Evolutionary conservation across 1,140 invertebrate genomes (phyloP).

Genomic region (Glomeris maerens): DNA sequence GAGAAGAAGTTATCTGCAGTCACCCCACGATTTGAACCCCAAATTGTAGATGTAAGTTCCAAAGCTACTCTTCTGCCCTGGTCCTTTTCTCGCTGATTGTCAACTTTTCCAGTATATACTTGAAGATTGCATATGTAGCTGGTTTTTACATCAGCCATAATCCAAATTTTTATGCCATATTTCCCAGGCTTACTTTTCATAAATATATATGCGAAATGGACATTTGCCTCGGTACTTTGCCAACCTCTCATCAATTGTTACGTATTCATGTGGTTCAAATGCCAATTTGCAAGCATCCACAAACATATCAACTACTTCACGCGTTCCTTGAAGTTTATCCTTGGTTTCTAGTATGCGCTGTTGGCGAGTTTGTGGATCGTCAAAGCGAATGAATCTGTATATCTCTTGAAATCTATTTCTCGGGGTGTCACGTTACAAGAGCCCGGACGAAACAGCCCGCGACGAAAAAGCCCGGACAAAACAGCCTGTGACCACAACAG

Average conservation of each 20-base stretch:
- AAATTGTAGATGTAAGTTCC: neutral
- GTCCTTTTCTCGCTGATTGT: neutral
- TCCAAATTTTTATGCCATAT: neutral
- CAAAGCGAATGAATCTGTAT: too few species aligned
- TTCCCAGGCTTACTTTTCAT: neutral
- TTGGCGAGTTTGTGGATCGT: too few species aligned
- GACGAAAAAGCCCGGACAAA: too few species aligned
- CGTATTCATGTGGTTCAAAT: neutral
- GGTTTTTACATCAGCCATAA: neutral
- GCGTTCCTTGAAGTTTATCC: too few species aligned
- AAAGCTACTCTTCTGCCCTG: neutral
- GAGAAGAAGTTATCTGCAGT: constrained; percentile 18
- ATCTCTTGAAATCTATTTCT: too few species aligned
- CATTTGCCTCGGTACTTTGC: neutral
- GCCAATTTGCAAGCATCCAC: neutral
- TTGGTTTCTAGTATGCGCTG: too few species aligned
- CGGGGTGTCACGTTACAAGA: too few species aligned
- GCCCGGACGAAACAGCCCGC: too few species aligned
- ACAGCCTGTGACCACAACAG: too few species aligned
- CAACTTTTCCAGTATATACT: neutral
- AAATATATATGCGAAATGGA: neutral
- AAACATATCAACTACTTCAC: neutral
- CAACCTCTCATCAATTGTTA: neutral
- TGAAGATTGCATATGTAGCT: neutral
- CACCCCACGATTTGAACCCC: neutral